Conservation (phyloP, 1,140 invertebrate species). For the Bradysia coprophila region DNA sequence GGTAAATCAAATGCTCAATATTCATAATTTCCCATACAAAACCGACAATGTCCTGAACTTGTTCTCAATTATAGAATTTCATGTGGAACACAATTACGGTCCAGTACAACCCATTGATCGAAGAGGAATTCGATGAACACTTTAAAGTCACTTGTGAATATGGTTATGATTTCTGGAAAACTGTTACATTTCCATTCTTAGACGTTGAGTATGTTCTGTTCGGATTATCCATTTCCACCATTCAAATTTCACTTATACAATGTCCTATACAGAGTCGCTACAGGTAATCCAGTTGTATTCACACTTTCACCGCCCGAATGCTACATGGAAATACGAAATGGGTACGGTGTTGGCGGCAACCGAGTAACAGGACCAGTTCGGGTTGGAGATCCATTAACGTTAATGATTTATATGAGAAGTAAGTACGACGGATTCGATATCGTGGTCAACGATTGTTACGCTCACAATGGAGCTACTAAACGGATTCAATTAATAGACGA, state of each 20-base stretch:
- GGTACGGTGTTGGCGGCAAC: slow-evolving; percentile 66
- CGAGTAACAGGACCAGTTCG: slow-evolving; percentile 73
- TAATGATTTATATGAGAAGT: slow-evolving; percentile 87
- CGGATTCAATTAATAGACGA: slow-evolving; percentile 83
- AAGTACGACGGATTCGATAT: slow-evolving; percentile 91
- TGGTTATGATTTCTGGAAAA: slow-evolving; percentile 93
- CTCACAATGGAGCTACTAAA: slow-evolving; percentile 84
- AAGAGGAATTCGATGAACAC: slow-evolving; percentile 88
- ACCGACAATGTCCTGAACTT: background rate
- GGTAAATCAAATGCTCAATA: slow-evolving; percentile 26
- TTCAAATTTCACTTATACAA: background rate
- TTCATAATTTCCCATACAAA: background rate
- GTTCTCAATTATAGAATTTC: slow-evolving; percentile 49
- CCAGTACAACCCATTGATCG: slow-evolving; percentile 83
- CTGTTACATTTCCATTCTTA: slow-evolving; percentile 83
- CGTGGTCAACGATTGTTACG: slow-evolving; percentile 88
- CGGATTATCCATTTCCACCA: background rate
- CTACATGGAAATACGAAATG: slow-evolving; percentile 87
- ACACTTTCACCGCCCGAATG: slow-evolving; percentile 83
- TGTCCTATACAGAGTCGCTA: slow-evolving; percentile 73
- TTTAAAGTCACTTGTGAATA: slow-evolving; percentile 95
- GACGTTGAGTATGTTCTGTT: slow-evolving; percentile 72
- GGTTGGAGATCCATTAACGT: slow-evolving; percentile 77
- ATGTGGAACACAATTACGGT: slow-evolving; percentile 94
- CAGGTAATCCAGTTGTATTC: slow-evolving; percentile 85